phyloP scores from a whole-genome alignment of 1,140 invertebrate species.

The Procambarus clarkii region DNA sequence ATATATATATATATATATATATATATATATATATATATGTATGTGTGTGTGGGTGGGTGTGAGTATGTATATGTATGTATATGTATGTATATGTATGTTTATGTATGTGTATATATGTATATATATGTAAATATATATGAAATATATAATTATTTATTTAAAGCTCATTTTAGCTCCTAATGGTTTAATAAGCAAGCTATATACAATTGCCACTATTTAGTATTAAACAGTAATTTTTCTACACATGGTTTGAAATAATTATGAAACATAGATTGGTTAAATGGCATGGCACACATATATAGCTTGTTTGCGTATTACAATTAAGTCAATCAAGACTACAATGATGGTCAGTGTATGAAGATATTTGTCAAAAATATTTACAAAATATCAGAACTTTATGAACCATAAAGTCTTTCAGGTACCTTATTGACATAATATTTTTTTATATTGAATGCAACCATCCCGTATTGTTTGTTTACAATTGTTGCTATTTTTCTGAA shows the following conservation, averaged over 20 bases:
- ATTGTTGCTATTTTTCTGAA: conserved; percentile 8
- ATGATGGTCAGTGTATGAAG: not conserved
- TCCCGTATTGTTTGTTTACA: conserved; percentile 5
- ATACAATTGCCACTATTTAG: not conserved
- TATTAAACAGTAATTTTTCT: not conserved
- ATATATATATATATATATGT: conserved; percentile 24
- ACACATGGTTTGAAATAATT: not conserved
- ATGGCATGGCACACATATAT: not conserved
- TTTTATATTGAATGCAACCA: not conserved
- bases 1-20: conserved; percentile 30
- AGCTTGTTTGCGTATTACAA: conserved; percentile 2
- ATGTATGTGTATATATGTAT: too few relatives aligned
- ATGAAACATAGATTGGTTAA: not conserved
- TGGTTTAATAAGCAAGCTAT: not conserved
- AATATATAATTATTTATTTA: not conserved
- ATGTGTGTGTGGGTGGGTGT: too few relatives aligned
- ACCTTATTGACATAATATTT: not conserved
- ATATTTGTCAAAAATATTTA: not conserved
- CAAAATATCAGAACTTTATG: not conserved
- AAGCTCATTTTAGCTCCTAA: not conserved
- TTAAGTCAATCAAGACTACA: not conserved
- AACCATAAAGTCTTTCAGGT: not conserved
- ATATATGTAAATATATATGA: too few relatives aligned
- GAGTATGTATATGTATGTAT: conserved; percentile 22
- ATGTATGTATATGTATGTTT: not conserved